Conservation (phyloP, 2,113 vertebrate species). For the Vulpes vulpes region DNA sequence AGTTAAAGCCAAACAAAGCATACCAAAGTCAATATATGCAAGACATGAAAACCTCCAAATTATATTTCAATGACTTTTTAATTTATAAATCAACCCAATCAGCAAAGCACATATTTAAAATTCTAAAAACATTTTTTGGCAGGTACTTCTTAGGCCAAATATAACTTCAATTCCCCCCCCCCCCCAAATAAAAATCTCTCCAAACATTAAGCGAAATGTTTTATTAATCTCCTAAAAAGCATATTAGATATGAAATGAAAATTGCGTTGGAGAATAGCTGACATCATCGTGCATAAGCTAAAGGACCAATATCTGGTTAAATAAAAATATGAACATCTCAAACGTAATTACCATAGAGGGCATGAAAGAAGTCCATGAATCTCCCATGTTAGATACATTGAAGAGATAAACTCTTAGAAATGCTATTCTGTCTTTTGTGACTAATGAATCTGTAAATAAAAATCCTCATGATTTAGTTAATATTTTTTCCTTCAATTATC, state of each 20-base stretch:
- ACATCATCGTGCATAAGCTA: conserved; percentile 25
- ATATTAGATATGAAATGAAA: conserved; percentile 44
- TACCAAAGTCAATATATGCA: neutral
- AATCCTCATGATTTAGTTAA: neutral
- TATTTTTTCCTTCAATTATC: neutral
- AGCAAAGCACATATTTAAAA: conserved; percentile 23
- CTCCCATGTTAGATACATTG: neutral
- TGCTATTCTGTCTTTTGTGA: neutral
- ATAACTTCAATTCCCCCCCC: neutral
- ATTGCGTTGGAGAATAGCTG: neutral
- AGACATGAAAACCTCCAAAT: conserved; percentile 46
- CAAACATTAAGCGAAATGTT: conserved; percentile 44
- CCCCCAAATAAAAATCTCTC: neutral
- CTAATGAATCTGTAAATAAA: conserved; percentile 18
- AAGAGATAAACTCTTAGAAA: neutral
- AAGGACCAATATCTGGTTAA: conserved; percentile 51
- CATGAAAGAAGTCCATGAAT: neutral
- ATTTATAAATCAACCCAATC: conserved; percentile 44
- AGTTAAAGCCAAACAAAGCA: conserved; percentile 18
- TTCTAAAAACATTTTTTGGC: conserved; percentile 36
- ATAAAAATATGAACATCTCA: conserved; percentile 55
- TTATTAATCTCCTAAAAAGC: conserved; percentile 5
- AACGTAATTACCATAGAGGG: neutral
- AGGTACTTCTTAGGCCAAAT: neutral
- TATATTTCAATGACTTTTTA: conserved; percentile 18